phyloP scores from a whole-genome alignment of 1,140 invertebrate genomes.

The Drosophila ercepeae region DNA sequence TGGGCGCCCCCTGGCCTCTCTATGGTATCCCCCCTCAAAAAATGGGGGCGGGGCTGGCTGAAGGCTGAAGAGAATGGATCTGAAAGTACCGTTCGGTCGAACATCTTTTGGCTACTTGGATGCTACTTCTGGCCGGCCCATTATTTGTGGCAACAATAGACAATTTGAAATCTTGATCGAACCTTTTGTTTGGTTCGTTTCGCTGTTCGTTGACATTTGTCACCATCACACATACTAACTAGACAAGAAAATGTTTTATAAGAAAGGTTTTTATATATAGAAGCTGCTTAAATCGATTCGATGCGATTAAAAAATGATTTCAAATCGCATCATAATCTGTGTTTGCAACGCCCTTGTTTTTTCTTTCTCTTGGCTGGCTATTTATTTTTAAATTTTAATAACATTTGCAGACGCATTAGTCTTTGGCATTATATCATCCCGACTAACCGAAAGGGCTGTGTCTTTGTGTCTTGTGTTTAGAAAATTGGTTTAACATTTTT shows the following conservation, averaged over 20 bases:
- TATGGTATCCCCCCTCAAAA: too few relatives aligned
- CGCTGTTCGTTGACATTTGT: constrained; percentile 76
- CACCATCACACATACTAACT: constrained; percentile 16
- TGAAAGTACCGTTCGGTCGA: constrained; percentile 64
- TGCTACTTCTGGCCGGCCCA: constrained; percentile 35
- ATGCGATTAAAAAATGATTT: constrained; percentile 14
- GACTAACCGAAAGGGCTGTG: constrained; percentile 3
- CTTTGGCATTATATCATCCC: constrained; percentile 35
- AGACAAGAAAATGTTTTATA: background rate
- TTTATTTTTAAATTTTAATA: constrained; percentile 20
- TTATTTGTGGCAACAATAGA: constrained; percentile 56
- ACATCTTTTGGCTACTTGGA: constrained; percentile 35
- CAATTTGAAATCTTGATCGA: constrained; percentile 69
- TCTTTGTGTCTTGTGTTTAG: constrained; percentile 1
- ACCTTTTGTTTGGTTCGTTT: constrained; percentile 54
- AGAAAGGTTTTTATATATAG: background rate
- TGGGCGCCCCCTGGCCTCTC: background rate
- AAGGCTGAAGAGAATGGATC: constrained; percentile 18
- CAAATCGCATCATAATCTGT: constrained; percentile 13
- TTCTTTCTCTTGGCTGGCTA: too few relatives aligned
- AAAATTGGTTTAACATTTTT: constrained; percentile 33
- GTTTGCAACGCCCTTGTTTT: constrained; percentile 15
- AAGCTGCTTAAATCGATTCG: constrained; percentile 17
- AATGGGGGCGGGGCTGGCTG: background rate
- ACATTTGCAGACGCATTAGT: constrained; percentile 10